Conservation (phyloP, 2,113 vertebrate species). For the Taxidea taxus region DNA sequence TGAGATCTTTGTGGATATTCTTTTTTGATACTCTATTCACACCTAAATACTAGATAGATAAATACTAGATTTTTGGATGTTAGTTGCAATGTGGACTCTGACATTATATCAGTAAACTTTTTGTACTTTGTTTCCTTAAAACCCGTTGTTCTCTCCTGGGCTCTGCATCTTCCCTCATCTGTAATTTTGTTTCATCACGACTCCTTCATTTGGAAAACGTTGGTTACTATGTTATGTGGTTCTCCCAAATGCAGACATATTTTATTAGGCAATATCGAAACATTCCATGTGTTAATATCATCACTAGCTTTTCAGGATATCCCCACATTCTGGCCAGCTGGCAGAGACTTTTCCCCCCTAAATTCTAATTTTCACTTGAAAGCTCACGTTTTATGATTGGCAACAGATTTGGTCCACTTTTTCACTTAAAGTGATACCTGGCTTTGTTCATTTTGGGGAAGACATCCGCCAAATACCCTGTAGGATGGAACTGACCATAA, state of each 20-base stretch:
- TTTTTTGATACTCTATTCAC: not conserved
- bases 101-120: not conserved
- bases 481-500: not conserved
- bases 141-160: not conserved
- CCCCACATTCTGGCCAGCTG: not conserved
- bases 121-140: not conserved
- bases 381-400: not conserved
- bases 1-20: not conserved
- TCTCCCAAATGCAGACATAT: not conserved
- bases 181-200: not conserved
- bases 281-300: not conserved
- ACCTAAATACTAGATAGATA: too few species aligned
- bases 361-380: conserved; percentile 12
- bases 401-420: not conserved
- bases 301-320: not conserved
- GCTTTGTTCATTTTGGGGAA: not conserved
- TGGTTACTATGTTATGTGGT: not conserved
- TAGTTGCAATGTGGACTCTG: not conserved
- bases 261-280: not conserved
- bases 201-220: not conserved
- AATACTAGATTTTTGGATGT: not conserved
- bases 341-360: not conserved
- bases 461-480: not conserved
- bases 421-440: not conserved
- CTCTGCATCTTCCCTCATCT: not conserved